Percentiles rank a stretch among this genome's conserved stretches.
These are phyloP conservation scores for Cyaniris semiargus DNA, from an alignment of 2,888 invertebrate species.

Conservation along the genomic window DNA sequence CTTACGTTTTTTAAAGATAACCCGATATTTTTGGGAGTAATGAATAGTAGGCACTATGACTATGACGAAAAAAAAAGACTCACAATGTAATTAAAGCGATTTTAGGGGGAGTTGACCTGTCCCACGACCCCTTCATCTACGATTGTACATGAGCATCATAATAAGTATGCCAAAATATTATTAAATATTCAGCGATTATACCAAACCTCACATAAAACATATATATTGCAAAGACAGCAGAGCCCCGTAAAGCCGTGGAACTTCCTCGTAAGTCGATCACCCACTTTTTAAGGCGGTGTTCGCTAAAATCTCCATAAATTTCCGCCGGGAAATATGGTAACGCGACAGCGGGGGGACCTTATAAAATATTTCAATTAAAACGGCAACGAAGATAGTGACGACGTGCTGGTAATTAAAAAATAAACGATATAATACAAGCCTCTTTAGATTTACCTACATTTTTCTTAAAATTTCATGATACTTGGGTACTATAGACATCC, in stretches of 20 bases:
- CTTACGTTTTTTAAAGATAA: no score
- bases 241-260: neutral
- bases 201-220: no score
- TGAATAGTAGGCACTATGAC: no score
- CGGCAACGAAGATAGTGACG: neutral
- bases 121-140: no score
- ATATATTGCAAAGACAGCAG: neutral
- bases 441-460: neutral
- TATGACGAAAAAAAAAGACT: no score
- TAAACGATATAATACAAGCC: neutral
- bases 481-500: no score
- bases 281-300: neutral
- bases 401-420: neutral
- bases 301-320: neutral
- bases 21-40: no score
- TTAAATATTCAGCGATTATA: no score
- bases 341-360: neutral
- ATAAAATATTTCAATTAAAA: constrained; percentile 3
- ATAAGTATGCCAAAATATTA: no score
- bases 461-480: neutral
- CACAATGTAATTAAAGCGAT: no score
- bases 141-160: no score
- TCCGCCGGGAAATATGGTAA: neutral
- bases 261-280: constrained; percentile 2
- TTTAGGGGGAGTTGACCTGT: no score